phyloP scores from a whole-genome alignment of 2,888 invertebrate species.

The Drosophila quinaria region DNA sequence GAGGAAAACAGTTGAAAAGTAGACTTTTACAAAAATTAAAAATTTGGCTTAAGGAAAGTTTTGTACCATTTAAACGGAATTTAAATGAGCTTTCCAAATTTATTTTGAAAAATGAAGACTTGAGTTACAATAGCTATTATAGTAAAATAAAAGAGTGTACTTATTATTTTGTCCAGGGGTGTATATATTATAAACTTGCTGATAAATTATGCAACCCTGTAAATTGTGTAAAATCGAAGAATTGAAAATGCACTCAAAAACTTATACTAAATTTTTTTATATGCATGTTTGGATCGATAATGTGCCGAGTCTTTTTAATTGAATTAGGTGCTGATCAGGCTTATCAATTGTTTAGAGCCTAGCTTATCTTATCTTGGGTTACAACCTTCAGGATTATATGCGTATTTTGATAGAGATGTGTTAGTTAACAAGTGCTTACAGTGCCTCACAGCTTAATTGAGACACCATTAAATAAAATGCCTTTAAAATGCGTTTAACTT shows the following conservation, averaged over 20 bases:
- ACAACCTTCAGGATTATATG: constrained; percentile 37
- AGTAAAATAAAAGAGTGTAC: no score
- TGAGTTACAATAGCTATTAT: no score
- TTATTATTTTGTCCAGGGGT: no score
- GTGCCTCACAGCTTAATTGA: neutral
- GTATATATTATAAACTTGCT: neutral
- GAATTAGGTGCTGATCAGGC: constrained; percentile 42
- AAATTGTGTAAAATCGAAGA: constrained; percentile 2
- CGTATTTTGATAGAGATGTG: neutral
- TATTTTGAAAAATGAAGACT: no score
- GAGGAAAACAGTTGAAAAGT: no score
- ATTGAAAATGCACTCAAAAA: constrained; percentile 3
- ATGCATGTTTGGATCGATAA: constrained; percentile 1
- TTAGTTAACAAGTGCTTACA: neutral
- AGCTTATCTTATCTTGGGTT: constrained; percentile 61
- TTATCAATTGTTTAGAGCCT: constrained; percentile 58
- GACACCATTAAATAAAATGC: neutral
- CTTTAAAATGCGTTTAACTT: neutral
- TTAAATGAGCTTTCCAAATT: no score
- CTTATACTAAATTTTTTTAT: neutral
- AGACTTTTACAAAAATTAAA: no score
- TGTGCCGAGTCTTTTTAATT: constrained; percentile 33
- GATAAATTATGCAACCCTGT: constrained; percentile 19
- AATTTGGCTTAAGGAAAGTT: no score
- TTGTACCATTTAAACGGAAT: no score